Evolutionary conservation across 92 coral and sea anemone species (phyloP).

Genomic region (Palythoa caribaeorum): DNA sequence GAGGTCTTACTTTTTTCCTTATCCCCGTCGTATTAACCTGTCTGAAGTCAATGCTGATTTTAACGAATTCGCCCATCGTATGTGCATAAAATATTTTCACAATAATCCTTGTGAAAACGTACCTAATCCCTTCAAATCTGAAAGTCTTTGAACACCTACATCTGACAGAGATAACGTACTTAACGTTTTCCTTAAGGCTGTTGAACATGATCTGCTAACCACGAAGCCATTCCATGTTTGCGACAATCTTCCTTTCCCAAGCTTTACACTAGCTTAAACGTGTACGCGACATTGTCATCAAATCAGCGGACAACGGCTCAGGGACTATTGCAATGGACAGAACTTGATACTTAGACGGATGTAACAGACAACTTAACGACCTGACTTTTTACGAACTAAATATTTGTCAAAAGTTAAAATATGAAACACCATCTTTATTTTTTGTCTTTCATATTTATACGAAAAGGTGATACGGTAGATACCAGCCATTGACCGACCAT

Average conservation of each 20-base stretch:
- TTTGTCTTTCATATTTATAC: background rate
- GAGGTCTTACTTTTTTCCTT: conserved; percentile 45
- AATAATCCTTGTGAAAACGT: background rate
- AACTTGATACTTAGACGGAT: too few relatives aligned
- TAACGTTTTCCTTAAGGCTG: background rate
- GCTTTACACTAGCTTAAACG: background rate
- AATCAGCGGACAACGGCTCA: too few relatives aligned
- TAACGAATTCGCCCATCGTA: conserved; percentile 50
- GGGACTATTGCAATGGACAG: too few relatives aligned
- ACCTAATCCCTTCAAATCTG: conserved; percentile 44
- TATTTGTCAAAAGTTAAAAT: background rate
- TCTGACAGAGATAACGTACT: conserved; percentile 53
- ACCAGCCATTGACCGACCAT: background rate
- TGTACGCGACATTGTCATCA: background rate
- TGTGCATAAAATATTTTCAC: conserved; percentile 10
- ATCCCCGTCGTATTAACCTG: conserved; percentile 53
- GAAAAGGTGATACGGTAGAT: background rate
- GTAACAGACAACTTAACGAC: too few relatives aligned
- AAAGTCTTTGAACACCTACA: conserved; percentile 49
- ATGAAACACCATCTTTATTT: background rate
- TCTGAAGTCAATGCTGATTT: conserved; percentile 60
- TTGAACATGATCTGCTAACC: background rate
- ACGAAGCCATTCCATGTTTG: background rate
- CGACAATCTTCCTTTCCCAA: background rate
- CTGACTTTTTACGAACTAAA: too few relatives aligned